Conservation (phyloP, 2,797 vertebrate species). For the Acanthis flammea region DNA sequence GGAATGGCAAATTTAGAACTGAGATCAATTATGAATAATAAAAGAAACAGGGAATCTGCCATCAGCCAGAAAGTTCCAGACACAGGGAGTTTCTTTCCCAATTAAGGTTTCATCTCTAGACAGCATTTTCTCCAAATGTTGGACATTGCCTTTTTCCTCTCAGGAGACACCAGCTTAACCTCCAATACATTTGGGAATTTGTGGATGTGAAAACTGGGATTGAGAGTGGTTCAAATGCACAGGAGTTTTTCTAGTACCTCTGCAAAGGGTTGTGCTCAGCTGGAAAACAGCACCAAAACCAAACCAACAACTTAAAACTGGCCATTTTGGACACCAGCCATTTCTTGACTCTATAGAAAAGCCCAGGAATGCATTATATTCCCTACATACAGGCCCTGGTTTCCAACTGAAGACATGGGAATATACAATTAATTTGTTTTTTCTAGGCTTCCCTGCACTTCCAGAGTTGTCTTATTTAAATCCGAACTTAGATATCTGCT, state of each 20-base stretch:
- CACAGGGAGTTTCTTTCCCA: neutral
- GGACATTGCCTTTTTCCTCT: neutral
- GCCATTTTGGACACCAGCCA: neutral
- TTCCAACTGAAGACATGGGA: neutral
- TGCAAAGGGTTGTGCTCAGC: neutral
- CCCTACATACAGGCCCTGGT: neutral
- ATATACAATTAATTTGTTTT: rapidly evolving
- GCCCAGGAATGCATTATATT: neutral
- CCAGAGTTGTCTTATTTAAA: neutral
- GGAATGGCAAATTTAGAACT: neutral
- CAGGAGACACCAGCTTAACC: neutral
- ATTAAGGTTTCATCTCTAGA: neutral
- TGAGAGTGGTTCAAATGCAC: neutral
- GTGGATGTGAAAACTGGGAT: neutral
- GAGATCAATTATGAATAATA: neutral
- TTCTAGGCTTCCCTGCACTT: neutral
- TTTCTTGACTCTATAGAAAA: neutral
- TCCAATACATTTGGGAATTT: neutral
- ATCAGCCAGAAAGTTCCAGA: neutral
- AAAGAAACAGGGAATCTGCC: neutral
- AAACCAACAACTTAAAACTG: neutral
- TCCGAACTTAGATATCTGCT: neutral
- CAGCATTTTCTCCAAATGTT: neutral
- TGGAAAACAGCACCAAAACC: neutral
- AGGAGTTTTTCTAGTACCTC: neutral